A percentile compares a stretch with the other conserved stretches of the same genome.
Evolutionary conservation across 2,888 invertebrate genomes (phyloP).

Genomic region (Apotomis betuletana): DNA sequence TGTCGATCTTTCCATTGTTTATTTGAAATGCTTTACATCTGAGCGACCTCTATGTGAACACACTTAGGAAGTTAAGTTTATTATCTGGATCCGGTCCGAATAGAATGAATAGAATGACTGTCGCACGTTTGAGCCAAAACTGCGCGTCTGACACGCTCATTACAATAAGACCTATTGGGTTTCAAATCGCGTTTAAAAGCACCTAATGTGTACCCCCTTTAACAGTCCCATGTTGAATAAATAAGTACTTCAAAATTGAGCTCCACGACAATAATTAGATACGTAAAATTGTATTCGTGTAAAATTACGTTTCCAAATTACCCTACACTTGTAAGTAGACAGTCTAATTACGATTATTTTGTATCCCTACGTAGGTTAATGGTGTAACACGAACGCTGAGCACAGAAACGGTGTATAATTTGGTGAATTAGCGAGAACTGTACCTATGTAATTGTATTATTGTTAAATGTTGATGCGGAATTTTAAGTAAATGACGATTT

Average conservation of each 20-base stretch:
- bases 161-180: too few species aligned
- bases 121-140: too few species aligned
- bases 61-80: too few species aligned
- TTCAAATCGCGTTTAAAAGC: too few species aligned
- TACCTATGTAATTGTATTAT: slow-evolving; percentile 72
- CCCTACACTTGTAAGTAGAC: slow-evolving; percentile 29
- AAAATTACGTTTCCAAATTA: slow-evolving; percentile 39
- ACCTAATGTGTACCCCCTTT: too few species aligned
- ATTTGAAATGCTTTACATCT: too few species aligned
- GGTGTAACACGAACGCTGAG: slow-evolving; percentile 20
- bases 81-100: too few species aligned
- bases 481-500: slow-evolving; percentile 78
- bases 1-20: too few species aligned
- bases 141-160: too few species aligned
- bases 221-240: slow-evolving; percentile 29
- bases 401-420: slow-evolving; percentile 35
- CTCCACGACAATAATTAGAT: slow-evolving; percentile 79
- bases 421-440: slow-evolving; percentile 49
- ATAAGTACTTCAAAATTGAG: slow-evolving; percentile 53
- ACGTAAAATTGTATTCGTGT: slow-evolving; percentile 55
- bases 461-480: slow-evolving; percentile 80
- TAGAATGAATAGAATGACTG: too few species aligned
- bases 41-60: too few species aligned
- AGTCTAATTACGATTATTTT: slow-evolving; percentile 35
- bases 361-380: slow-evolving; percentile 32